Conservation (phyloP, 2,113 vertebrate genomes). For the Zosterops lateralis region DNA sequence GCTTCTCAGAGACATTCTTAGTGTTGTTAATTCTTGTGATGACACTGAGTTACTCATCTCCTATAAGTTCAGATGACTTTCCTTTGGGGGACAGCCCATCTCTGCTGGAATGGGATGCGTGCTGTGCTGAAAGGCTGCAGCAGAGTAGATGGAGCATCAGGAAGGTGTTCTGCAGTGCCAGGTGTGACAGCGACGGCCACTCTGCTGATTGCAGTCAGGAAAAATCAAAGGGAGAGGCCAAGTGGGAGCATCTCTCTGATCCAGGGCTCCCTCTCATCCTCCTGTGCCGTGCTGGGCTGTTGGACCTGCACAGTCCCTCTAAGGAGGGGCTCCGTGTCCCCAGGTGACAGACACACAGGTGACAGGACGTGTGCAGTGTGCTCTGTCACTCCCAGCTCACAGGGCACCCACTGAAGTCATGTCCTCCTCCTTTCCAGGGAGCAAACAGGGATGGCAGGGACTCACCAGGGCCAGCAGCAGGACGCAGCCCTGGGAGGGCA, state of each 20-base stretch:
- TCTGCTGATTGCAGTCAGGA: neutral
- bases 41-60: neutral
- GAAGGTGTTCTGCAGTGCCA: neutral
- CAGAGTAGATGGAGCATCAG: neutral
- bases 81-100: neutral
- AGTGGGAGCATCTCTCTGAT: neutral
- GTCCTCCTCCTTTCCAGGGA: neutral
- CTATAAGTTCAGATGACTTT: neutral
- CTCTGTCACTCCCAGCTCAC: neutral
- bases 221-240: neutral
- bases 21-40: slow-evolving; percentile 2
- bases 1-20: neutral
- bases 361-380: neutral
- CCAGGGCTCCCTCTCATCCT: rapidly evolving
- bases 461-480: neutral
- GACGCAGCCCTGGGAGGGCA: neutral
- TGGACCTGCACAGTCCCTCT: neutral
- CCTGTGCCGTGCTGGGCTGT: neutral
- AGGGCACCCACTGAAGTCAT: neutral
- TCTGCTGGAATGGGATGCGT: neutral
- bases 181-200: neutral
- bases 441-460: neutral
- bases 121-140: neutral
- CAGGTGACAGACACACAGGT: neutral
- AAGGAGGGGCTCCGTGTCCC: too few species aligned